These are phyloP conservation scores for Papilio xuthus DNA, from an alignment of 1,140 invertebrate genomes.

Conservation along the genomic window DNA sequence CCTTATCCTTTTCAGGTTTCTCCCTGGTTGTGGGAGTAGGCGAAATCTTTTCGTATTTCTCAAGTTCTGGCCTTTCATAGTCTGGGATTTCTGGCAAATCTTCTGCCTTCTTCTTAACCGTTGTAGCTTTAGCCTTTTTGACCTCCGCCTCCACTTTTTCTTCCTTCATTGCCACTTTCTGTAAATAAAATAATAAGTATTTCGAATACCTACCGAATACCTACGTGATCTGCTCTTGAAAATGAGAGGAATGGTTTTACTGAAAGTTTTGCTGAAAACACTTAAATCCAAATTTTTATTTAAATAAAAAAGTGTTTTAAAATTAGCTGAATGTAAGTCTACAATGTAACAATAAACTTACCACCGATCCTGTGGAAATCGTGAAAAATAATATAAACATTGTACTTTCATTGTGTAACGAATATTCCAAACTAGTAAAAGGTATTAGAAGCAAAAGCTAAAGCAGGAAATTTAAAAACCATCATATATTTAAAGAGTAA, in stretches of 20 bases:
- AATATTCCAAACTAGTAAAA: neutral
- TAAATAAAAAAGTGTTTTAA: neutral
- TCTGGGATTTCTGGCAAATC: slow-evolving; percentile 89
- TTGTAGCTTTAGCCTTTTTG: slow-evolving; percentile 72
- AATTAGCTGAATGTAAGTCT: neutral
- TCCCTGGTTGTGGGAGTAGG: slow-evolving; percentile 66
- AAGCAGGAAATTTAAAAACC: slow-evolving; percentile 60
- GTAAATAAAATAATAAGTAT: slow-evolving; percentile 49
- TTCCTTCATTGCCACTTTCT: slow-evolving; percentile 76
- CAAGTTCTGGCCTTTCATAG: slow-evolving; percentile 83
- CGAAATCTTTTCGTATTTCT: slow-evolving; percentile 82
- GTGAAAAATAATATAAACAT: slow-evolving; percentile 26
- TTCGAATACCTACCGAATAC: too few species aligned
- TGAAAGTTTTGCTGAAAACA: neutral
- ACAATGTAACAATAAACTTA: neutral
- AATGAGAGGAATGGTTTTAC: neutral
- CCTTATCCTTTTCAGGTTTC: slow-evolving; percentile 74
- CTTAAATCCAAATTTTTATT: slow-evolving; percentile 10
- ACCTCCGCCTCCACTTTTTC: slow-evolving; percentile 71
- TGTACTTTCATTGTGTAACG: neutral
- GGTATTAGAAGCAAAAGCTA: slow-evolving; percentile 55
- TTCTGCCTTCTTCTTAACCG: slow-evolving; percentile 81
- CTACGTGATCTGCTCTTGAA: neutral
- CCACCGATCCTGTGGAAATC: neutral
- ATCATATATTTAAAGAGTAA: slow-evolving; percentile 45